Evolutionary conservation across 2,888 invertebrate genomes (phyloP), one percentile per base, ranked within the genome.

Genomic region (Helleia helle): DNA sequence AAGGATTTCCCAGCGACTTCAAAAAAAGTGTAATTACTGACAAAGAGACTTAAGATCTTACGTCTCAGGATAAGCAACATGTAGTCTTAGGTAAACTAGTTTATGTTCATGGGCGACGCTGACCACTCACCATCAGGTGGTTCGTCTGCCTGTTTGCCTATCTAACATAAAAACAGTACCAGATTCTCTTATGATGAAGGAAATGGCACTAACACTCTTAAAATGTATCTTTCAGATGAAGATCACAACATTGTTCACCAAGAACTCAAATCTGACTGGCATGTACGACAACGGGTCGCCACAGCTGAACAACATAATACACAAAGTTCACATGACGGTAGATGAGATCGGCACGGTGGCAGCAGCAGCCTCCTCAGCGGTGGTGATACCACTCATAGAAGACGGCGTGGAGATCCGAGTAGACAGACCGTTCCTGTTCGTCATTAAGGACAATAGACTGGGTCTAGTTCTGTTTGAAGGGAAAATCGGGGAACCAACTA

Each of bases 271-370:
- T 54, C 69, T 92, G 0, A 76, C 87, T 0, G 86, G 86, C 11
- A 88, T 91, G 31, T 71, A 87, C 26, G 66, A 74, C 2, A 63
- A 65, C 0, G 52, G 54, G 0, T 55, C 67, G 0, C 61, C 86
- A 0, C 70, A 74, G 41, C 72, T 91, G 3, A 87, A 79, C 51
- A 86, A 77, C 41, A 70, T 91, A 7, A 59, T 87, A 31, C 91
- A 91, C 55, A 89, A 88, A 55, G 88, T 90, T 0, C 86, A 84
- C 55, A 86, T 92, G 58, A 79, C 88, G 30, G 88, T 91, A 0
- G 88, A 89, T 44, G 91, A 92, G 62, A 64, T 74, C 11, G 91
- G 91, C 1, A 90, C 91, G 0, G 69, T 86, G 3, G 91, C 91
- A 0, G 88, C 90, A 1, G 90, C 90, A 6, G 87, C 85, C 0